phyloP scores from a whole-genome alignment of 2,888 invertebrate species.

The Oxycera nigricornis region DNA sequence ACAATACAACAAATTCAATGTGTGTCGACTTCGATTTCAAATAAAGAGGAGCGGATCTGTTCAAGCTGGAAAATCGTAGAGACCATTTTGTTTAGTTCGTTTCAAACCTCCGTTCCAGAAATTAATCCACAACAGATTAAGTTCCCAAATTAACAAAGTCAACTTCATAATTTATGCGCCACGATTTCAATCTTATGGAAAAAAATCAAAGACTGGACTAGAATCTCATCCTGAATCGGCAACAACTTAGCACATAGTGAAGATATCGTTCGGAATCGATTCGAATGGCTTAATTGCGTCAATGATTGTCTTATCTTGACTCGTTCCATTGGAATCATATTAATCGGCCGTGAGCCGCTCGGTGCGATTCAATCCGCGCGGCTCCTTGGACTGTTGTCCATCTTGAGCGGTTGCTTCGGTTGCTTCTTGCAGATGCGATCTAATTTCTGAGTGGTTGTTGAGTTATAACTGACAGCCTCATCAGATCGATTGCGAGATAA shows the following conservation, averaged over 20 bases:
- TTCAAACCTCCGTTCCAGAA: too few species aligned
- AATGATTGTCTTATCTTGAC: neutral
- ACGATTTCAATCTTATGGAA: neutral
- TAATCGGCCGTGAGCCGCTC: neutral
- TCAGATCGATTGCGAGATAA: constrained; percentile 36
- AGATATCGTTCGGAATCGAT: neutral
- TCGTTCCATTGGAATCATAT: neutral
- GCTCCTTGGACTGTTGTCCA: neutral
- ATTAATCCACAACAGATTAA: too few species aligned
- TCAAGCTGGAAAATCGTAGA: too few species aligned
- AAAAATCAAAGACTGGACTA: too few species aligned
- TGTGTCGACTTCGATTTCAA: too few species aligned
- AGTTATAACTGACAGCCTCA: constrained; percentile 36
- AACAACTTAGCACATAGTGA: neutral
- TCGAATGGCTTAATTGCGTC: constrained; percentile 12
- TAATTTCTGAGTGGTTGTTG: constrained; percentile 28
- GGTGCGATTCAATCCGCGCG: neutral
- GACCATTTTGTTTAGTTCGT: too few species aligned
- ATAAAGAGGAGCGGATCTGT: too few species aligned
- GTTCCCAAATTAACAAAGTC: too few species aligned
- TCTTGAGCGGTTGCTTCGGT: neutral
- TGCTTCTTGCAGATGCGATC: neutral
- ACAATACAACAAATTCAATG: too few species aligned
- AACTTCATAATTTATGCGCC: neutral
- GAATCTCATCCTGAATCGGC: neutral